Base-by-base conservation (phyloP, 2,888 invertebrate genomes). In the Nebria salina region DNA sequence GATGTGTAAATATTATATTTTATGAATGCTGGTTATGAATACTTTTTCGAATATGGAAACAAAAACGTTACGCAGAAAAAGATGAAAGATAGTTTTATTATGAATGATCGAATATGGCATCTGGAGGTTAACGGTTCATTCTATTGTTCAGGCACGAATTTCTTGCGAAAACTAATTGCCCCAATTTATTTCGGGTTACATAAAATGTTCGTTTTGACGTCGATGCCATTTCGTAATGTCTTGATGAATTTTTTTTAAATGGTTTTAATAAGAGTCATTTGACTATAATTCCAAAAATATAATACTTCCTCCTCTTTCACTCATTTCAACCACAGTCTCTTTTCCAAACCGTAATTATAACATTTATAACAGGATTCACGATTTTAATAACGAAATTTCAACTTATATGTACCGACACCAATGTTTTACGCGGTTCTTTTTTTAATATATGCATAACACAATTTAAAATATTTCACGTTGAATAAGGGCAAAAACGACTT, bases 121-220 rank as follows among this genome's bases (percentile, higher is more conserved):
- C 80, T 80, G 80, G 75, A 34, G 80, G 80, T 80, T 80, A 80
- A 80, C 70, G 75, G 65, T 74, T 75, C 25, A 42, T 54, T 20
- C 80, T 75, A 80, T 80, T 80, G 80, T 80, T 75, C 73, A 15
- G 3, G n/a, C 11, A 43, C 15, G 80, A 41, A 72, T 80, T 70
- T 80, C 54, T 54, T 54, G 54, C 74, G 75, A 75, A 75, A 80
- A 80, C 75, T 80, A 80, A 80, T 80, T 80, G 75, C 80, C 15
- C 70, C 80, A 75, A 80, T 80, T 80, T 75, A 80, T 80, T 75
- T 80, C 7, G 64, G 75, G 25, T 70, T 70, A 11, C 54, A 64
- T 80, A 75, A 75, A 65, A 75, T 8, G 65, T 66, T 68, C 70
- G 64, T 80, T 80, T 80, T 41, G 79, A 73, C 72, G 66, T 68